Evolutionary conservation across 2,797 vertebrate species (phyloP).

Genomic region (Caiman crocodilus): DNA sequence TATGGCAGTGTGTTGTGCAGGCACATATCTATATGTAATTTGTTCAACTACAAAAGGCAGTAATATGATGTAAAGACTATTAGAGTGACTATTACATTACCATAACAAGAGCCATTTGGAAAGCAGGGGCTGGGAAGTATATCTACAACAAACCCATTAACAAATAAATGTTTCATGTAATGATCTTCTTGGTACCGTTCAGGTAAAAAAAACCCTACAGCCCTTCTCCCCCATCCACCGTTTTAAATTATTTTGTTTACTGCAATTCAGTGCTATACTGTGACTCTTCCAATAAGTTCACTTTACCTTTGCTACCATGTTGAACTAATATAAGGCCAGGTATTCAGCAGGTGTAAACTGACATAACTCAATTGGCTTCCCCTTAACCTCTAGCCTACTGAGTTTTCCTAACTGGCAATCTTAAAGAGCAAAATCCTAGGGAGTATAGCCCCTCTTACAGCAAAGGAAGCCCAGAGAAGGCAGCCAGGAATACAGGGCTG

Average conservation of each 20-base stretch:
- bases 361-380: background rate
- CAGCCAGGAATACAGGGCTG: background rate
- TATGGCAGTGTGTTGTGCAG: background rate
- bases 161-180: slow-evolving; percentile 67
- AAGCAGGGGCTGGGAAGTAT: slow-evolving; percentile 48
- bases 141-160: slow-evolving; percentile 51
- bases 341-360: background rate
- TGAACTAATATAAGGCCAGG: slow-evolving; percentile 6
- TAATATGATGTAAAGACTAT: slow-evolving; percentile 48
- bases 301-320: background rate
- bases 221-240: background rate
- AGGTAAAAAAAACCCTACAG: slow-evolving; percentile 54
- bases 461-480: background rate
- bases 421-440: background rate
- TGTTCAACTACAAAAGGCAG: slow-evolving; percentile 39
- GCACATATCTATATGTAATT: slow-evolving; percentile 40
- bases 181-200: slow-evolving; percentile 27
- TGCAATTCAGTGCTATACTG: background rate
- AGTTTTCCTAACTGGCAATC: background rate
- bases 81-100: slow-evolving; percentile 46
- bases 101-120: slow-evolving; percentile 45
- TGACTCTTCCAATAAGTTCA: slow-evolving; percentile 20
- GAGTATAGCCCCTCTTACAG: background rate
- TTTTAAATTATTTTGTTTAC: slow-evolving; percentile 26
- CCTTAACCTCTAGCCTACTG: background rate